Evolutionary conservation across 2,888 invertebrate species (phyloP), one percentile per base, ranked within the genome.

Genomic region (Oxystoma pomonae): DNA sequence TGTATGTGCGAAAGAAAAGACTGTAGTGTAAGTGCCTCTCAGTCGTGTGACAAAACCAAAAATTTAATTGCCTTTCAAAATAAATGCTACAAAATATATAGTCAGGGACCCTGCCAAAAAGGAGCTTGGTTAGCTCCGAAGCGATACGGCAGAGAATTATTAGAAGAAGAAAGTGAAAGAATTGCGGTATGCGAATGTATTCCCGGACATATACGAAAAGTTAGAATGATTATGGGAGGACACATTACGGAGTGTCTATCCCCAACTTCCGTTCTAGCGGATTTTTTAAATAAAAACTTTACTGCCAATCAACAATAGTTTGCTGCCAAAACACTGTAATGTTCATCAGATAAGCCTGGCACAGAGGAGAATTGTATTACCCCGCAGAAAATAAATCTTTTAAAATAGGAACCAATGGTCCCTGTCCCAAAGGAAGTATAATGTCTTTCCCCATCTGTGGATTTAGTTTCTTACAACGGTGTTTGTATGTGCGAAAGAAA

Each of bases 71-170:
- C 84, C 2, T 85, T 86, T 71, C 58, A 53, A 16, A 85, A 86
- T 12, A 85, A 85, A n/a, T 94, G 93, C 76, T 87, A 90, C 75
- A 87, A 87, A 69, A 81, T 93, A 17, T 90, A 92, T 76, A 87
- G 88, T 0, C 89, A 88, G 70, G 93, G 92, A 0, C 92, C 92
- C 0, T 94, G 93, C 71, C 81, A 84, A 0, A 83, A 85, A 0
- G 89, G 90, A 0, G 87, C 91, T 68, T 90, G 89, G 89, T 72
- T 90, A 51, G 86, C 86, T 20, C 85, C 88, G 0, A 80, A 81
- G 19, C 81, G 88, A 68, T 69, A 51, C 79, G 35, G 35, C 35
- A 35, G 35, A 35, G 69, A 62, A 60, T 64, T 70, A n/a, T 68
- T 69, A 62, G 66, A 64, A 5, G 68, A 68, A 1, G 60, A 63